phyloP scores from a whole-genome alignment of 2,888 invertebrate species.

The Acleris sparsana region DNA sequence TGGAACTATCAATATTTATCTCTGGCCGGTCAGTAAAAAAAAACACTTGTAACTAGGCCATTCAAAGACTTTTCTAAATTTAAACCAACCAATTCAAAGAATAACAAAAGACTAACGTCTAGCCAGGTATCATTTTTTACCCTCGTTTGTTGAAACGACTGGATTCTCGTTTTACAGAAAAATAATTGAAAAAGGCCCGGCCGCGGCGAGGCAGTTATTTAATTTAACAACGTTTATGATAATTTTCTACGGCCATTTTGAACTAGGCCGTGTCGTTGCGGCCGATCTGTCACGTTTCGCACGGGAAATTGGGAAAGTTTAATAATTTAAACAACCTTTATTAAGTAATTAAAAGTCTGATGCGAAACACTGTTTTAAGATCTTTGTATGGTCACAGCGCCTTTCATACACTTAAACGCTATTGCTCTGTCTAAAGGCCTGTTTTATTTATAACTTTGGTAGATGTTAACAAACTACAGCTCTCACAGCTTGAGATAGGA shows the following conservation, averaged over 20 bases:
- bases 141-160: constrained; percentile 5
- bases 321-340: constrained; percentile 9
- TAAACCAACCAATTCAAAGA: constrained; percentile 4
- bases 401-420: too few relatives aligned
- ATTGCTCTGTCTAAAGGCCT: too few relatives aligned
- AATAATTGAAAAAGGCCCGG: constrained; percentile 33
- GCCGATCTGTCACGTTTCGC: constrained; percentile 30
- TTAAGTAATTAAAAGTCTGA: too few relatives aligned
- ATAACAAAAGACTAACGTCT: background rate
- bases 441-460: too few relatives aligned
- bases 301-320: constrained; percentile 33
- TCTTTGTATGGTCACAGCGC: too few relatives aligned
- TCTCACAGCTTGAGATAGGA: too few relatives aligned
- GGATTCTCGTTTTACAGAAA: constrained; percentile 15
- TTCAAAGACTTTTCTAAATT: constrained; percentile 1
- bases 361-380: too few relatives aligned
- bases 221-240: constrained; percentile 35
- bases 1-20: background rate
- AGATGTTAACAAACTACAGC: too few relatives aligned
- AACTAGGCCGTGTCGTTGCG: constrained; percentile 20
- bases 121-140: background rate
- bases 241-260: constrained; percentile 12
- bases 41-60: too few relatives aligned
- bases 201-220: constrained; percentile 27
- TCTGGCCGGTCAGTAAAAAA: constrained; percentile 2